Evolutionary conservation across 1,140 invertebrate species (phyloP).

Genomic region (Ctenoplectra terminalis): DNA sequence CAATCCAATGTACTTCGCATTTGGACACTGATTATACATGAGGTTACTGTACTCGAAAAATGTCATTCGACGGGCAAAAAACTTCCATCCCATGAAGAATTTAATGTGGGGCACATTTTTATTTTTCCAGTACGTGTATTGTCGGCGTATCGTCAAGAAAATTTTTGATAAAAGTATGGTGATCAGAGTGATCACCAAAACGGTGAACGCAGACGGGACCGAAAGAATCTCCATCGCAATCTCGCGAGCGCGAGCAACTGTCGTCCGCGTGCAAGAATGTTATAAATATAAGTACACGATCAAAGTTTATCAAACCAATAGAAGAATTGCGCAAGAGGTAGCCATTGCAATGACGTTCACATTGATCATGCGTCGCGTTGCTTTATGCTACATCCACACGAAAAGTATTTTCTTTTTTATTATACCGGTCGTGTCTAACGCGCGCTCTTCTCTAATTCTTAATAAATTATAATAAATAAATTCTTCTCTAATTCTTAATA

Average conservation of each 20-base stretch:
- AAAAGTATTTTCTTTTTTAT: no score
- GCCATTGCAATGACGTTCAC: neutral
- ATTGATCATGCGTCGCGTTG: no score
- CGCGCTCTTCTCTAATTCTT: no score
- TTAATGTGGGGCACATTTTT: conserved; percentile 4
- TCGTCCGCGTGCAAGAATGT: neutral
- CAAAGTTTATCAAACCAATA: neutral
- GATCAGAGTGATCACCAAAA: conserved; percentile 26
- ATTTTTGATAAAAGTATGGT: neutral
- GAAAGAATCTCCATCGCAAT: conserved; percentile 36
- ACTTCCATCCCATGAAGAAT: neutral
- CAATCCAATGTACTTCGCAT: conserved; percentile 76
- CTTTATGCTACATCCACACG: no score
- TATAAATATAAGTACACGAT: neutral
- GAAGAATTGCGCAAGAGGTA: neutral
- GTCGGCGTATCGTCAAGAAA: neutral
- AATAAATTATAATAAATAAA: no score
- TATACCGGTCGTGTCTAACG: no score
- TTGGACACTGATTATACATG: conserved; percentile 22
- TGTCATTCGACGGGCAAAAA: neutral
- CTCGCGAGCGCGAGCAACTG: neutral
- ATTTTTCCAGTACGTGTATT: conserved; percentile 52
- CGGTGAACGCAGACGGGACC: neutral
- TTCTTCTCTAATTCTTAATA: no score
- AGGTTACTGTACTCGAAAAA: neutral